phyloP scores from a whole-genome alignment of 2,888 invertebrate genomes.

The Caenorhabditis sp. region DNA sequence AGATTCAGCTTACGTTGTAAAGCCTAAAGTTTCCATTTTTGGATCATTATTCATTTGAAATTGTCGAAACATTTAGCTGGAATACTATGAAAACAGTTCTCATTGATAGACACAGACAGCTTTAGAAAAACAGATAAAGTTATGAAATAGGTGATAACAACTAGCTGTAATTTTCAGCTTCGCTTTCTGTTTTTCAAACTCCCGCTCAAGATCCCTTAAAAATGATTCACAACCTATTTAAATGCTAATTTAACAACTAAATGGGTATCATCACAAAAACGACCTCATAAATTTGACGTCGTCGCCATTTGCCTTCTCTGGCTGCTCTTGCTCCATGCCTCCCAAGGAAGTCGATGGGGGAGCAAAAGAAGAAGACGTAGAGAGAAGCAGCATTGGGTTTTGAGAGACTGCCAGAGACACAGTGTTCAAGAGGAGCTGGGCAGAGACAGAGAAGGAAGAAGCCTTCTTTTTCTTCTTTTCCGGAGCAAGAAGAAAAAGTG shows the following conservation, averaged over 20 bases:
- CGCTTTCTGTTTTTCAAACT: not conserved
- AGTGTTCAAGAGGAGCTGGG: slow-evolving; percentile 39
- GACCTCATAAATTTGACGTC: slow-evolving; percentile 34
- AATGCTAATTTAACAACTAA: slow-evolving; percentile 16
- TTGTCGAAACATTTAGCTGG: too few species aligned
- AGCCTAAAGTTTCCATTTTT: too few species aligned
- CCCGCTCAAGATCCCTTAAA: not conserved
- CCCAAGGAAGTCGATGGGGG: slow-evolving; percentile 36
- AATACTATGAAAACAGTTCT: not conserved
- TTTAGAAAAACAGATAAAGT: not conserved
- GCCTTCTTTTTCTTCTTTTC: slow-evolving; percentile 11
- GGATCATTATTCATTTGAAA: too few species aligned
- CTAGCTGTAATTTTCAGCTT: not conserved
- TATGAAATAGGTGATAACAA: not conserved
- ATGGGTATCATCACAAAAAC: slow-evolving; percentile 13
- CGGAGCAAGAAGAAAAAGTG: slow-evolving; percentile 15
- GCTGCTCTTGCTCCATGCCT: slow-evolving; percentile 5
- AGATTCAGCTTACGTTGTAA: too few species aligned
- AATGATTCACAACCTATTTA: too few species aligned
- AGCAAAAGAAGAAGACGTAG: slow-evolving; percentile 13
- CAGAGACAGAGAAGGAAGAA: slow-evolving; percentile 23
- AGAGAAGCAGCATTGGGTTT: slow-evolving; percentile 1
- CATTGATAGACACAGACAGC: not conserved
- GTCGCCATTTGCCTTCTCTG: slow-evolving; percentile 5
- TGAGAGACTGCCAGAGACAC: slow-evolving; percentile 9